phyloP scores from a whole-genome alignment of 2,888 invertebrate species.

The Spodoptera littoralis region DNA sequence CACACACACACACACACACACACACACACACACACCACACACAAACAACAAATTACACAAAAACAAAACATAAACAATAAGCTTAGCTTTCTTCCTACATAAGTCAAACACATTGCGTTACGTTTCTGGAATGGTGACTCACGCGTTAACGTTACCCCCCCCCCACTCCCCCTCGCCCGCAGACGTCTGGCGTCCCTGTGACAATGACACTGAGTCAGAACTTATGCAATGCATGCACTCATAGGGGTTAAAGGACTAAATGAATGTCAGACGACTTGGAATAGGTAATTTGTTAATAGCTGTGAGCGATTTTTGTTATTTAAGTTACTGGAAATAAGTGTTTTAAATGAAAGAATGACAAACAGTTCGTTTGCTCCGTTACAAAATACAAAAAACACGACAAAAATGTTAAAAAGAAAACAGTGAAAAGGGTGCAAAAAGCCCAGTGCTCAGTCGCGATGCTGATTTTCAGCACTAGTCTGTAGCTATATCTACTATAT shows the following conservation, averaged over 20 bases:
- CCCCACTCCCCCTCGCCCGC: conserved; percentile 31
- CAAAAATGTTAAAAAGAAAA: no score
- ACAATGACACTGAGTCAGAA: conserved; percentile 49
- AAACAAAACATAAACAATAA: conserved; percentile 19
- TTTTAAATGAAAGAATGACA: no score
- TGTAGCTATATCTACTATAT: no score
- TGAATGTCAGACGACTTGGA: neutral
- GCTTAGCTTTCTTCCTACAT: conserved; percentile 15
- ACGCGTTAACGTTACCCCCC: conserved; percentile 60
- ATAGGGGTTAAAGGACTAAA: conserved; percentile 6
- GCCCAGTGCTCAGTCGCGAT: no score
- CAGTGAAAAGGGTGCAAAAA: no score
- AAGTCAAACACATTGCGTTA: conserved; percentile 52
- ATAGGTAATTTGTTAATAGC: no score
- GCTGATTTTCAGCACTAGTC: no score
- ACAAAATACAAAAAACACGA: no score
- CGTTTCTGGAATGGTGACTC: conserved; percentile 68
- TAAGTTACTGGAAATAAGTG: no score
- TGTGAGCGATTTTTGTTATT: no score
- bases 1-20: neutral
- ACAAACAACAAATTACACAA: conserved; percentile 2
- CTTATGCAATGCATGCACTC: conserved; percentile 6
- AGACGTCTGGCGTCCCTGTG: conserved; percentile 59
- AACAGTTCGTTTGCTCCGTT: no score
- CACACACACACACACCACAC: conserved; percentile 7